phyloP scores from a whole-genome alignment of 2,888 invertebrate species.

The Drosophila monieri region DNA sequence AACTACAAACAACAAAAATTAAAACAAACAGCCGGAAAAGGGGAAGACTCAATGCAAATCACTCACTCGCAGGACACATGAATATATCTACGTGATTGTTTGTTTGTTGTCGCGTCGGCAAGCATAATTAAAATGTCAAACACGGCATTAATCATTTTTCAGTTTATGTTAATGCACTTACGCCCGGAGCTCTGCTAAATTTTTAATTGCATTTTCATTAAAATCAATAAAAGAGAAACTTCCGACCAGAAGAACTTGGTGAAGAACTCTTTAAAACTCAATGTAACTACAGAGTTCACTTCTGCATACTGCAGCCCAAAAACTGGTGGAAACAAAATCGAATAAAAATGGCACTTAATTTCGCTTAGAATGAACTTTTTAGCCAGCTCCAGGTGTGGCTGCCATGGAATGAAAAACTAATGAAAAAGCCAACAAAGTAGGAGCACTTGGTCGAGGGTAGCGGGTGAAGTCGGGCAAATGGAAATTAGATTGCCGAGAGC shows the following conservation, averaged over 20 bases:
- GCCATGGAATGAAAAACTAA: constrained; percentile 60
- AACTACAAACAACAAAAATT: constrained; percentile 44
- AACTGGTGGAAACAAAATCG: constrained; percentile 34
- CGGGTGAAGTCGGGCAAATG: constrained; percentile 55
- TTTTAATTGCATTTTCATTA: constrained; percentile 75
- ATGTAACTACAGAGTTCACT: constrained; percentile 46
- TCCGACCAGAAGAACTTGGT: constrained; percentile 4
- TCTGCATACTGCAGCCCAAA: constrained; percentile 13
- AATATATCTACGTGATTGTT: constrained; percentile 43
- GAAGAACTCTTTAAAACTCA: constrained; percentile 16
- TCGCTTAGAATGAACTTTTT: constrained; percentile 65
- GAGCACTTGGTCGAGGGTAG: constrained; percentile 16
- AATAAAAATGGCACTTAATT: constrained; percentile 73
- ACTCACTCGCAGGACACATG: constrained; percentile 7
- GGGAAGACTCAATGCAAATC: constrained; percentile 26
- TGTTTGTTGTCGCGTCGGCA: constrained; percentile 31
- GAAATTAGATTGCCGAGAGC: constrained; percentile 72
- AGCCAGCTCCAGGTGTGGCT: constrained; percentile 56
- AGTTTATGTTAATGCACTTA: constrained; percentile 66
- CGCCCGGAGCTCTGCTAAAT: constrained; percentile 51
- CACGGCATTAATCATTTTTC: constrained; percentile 56
- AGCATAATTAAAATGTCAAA: constrained; percentile 75
- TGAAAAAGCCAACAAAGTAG: constrained; percentile 59
- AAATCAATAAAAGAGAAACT: constrained; percentile 64
- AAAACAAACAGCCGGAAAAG: constrained; percentile 43